Conservation (phyloP, 1,140 invertebrate species). For the Eumeta japonica region DNA sequence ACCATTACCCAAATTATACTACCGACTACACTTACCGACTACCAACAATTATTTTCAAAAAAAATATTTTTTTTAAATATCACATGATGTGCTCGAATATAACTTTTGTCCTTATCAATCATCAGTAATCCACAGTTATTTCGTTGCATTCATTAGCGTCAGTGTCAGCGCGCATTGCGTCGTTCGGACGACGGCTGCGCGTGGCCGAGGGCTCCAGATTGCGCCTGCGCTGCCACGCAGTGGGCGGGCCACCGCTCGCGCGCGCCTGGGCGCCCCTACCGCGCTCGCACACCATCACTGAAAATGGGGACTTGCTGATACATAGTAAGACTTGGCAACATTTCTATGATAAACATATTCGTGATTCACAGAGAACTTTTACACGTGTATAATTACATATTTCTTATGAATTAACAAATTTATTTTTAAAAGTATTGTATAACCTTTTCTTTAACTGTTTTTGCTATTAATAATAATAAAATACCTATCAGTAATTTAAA, state of each 20-base stretch:
- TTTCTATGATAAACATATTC: neutral
- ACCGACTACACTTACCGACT: neutral
- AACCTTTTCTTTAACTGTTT: no score
- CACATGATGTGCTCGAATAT: neutral
- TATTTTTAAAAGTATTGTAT: no score
- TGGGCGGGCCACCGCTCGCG: conserved; percentile 65
- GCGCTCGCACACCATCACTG: conserved; percentile 61
- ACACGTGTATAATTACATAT: neutral
- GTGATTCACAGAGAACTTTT: neutral
- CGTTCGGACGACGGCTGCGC: conserved; percentile 64
- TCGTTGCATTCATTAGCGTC: conserved; percentile 17
- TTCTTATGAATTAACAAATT: neutral
- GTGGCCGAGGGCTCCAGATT: conserved; percentile 63
- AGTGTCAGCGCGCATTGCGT: conserved; percentile 70
- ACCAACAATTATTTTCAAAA: neutral
- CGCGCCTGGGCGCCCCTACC: conserved; percentile 66
- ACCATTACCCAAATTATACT: neutral
- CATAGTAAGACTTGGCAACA: conserved; percentile 50
- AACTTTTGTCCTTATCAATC: neutral
- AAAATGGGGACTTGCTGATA: conserved; percentile 66
- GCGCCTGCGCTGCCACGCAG: conserved; percentile 66
- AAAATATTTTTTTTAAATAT: neutral
- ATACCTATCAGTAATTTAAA: no score
- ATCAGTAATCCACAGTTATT: no score
- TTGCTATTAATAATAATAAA: no score